Evolutionary conservation across 2,113 vertebrate species (phyloP), one percentile per base, ranked within the genome.

Genomic region (Ciconia maguari): DNA sequence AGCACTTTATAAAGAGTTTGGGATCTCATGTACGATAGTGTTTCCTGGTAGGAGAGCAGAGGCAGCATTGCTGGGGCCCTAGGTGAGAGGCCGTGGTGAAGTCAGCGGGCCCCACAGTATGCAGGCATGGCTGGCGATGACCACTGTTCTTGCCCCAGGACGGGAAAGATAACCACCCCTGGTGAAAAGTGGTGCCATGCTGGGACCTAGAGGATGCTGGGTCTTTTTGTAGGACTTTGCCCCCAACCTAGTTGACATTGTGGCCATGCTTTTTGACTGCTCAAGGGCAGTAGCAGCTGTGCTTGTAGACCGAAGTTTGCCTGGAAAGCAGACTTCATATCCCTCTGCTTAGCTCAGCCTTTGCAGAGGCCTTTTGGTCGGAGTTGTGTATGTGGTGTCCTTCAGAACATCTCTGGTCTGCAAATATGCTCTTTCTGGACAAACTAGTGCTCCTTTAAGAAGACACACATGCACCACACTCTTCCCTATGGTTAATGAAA

Each of bases 1-100:
- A 85, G 78, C 54, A 71, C 32, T 90, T 93, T 83, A 94, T 92
- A 57, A 95, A 83, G 62, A 80, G 58, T 78, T 72, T 51, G 75
- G 55, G 75, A 83, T 93, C 71, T 90, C 82, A 83, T 1, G 11
- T 62, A 55, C 54, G 36, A 22, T 34, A n/a, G 46, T 16, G 49
- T 83, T 97, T 88, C 89, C 58, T 88, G 58, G 66, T 88, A 74
- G 84, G 20, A 81, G 51, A 91, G 62, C 54, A 38, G 27, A 77
- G 66, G 61, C 58, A 91, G 29, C 55, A 11, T 55, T 83, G 41
- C 62, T 70, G 62, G 42, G n/a, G 25, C 51, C 66, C 29, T 38
- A 36, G 44, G 70, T 62, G 70, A 84, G 54, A 80, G 78, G 36
- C 29, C 32, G 48, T 13, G 52, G 62, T 42, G 58, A 79, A 61